Evolutionary conservation across 2,888 invertebrate genomes (phyloP).

Genomic region (Cacoxenus indagator): DNA sequence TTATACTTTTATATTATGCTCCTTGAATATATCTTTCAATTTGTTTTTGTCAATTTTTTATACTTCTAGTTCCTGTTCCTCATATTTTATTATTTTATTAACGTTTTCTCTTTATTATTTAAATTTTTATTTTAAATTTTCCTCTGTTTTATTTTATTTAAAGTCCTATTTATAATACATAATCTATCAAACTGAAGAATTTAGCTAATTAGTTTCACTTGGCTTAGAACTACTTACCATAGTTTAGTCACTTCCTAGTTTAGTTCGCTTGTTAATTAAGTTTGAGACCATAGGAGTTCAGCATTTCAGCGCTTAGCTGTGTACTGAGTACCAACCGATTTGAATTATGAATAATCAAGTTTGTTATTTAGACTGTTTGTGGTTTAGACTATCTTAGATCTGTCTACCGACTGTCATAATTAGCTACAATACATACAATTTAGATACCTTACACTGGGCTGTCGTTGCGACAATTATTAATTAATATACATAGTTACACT

Average conservation of each 20-base stretch:
- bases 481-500: neutral
- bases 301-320: neutral
- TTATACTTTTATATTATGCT: conserved; percentile 27
- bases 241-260: neutral
- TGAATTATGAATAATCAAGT: neutral
- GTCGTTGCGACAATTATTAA: neutral
- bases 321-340: conserved; percentile 4
- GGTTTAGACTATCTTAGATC: conserved; percentile 22
- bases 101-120: conserved; percentile 10
- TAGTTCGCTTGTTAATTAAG: neutral
- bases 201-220: too few relatives aligned
- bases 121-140: neutral
- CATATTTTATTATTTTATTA: neutral
- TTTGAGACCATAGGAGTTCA: neutral
- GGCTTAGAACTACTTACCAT: too few relatives aligned
- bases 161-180: too few relatives aligned
- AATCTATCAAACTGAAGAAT: too few relatives aligned
- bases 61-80: neutral
- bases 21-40: conserved; percentile 18
- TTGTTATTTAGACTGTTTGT: conserved; percentile 6
- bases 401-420: neutral
- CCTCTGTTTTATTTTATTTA: too few relatives aligned
- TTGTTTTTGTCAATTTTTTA: conserved; percentile 5
- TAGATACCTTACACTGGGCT: neutral
- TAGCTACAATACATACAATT: neutral